Conservation (phyloP, 1,140 invertebrate genomes). For the Euglossa dilemma region DNA sequence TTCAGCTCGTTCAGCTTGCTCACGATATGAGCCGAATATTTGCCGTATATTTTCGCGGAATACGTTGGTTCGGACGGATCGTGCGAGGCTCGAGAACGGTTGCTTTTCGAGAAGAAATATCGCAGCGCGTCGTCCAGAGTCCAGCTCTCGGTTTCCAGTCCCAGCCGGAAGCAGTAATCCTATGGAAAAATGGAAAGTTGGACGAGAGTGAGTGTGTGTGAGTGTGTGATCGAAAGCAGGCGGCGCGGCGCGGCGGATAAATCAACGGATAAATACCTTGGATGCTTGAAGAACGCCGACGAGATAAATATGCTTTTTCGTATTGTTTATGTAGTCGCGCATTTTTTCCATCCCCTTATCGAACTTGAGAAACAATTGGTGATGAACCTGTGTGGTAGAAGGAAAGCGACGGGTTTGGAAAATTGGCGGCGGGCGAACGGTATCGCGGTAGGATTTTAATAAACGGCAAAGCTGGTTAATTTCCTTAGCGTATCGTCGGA, state of each 20-base stretch:
- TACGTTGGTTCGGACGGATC: background rate
- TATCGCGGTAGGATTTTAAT: background rate
- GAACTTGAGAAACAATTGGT: slow-evolving; percentile 65
- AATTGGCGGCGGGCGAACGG: background rate
- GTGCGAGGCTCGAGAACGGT: rapidly evolving
- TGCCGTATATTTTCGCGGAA: slow-evolving; percentile 56
- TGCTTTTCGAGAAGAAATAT: slow-evolving; percentile 58
- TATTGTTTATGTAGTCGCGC: slow-evolving; percentile 61
- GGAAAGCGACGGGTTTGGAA: background rate
- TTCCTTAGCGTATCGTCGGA: background rate
- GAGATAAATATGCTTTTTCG: slow-evolving; percentile 60
- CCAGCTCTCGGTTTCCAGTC: slow-evolving; percentile 69
- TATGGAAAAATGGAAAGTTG: slow-evolving; percentile 37
- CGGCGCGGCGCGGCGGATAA: too few species aligned
- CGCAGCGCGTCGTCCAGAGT: slow-evolving; percentile 65
- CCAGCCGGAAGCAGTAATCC: slow-evolving; percentile 73
- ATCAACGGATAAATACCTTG: slow-evolving; percentile 61
- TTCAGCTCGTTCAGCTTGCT: slow-evolving; percentile 66
- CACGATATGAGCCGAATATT: slow-evolving; percentile 68
- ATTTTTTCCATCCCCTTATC: slow-evolving; percentile 64
- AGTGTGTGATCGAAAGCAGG: background rate
- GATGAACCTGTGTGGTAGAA: slow-evolving; percentile 58
- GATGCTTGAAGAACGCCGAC: slow-evolving; percentile 70
- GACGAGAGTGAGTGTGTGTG: too few species aligned
- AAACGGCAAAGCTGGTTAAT: background rate